These are phyloP conservation scores for Siniperca obscura DNA, from an alignment of 2,797 vertebrate genomes.

Conservation along the genomic window DNA sequence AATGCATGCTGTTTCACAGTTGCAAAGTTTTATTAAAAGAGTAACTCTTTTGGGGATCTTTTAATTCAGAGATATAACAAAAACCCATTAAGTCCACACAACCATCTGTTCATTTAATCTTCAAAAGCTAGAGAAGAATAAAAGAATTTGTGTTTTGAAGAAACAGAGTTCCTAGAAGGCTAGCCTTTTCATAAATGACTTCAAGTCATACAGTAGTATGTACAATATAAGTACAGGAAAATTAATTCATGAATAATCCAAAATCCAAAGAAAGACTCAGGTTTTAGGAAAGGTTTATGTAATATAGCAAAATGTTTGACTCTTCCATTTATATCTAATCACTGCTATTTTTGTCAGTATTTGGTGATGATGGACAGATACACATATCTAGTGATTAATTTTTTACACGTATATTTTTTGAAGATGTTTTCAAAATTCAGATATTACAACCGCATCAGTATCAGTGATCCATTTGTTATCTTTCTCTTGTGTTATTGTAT, in stretches of 20 bases:
- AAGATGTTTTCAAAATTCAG: too few species aligned
- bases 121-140: not conserved
- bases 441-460: too few species aligned
- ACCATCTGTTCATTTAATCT: not conserved
- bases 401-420: not conserved
- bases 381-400: not conserved
- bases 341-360: not conserved
- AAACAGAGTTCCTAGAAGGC: not conserved
- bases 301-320: not conserved
- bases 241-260: not conserved
- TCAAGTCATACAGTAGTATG: conserved; percentile 1
- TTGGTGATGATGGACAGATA: not conserved
- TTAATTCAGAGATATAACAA: not conserved
- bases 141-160: not conserved
- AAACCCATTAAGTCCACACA: not conserved
- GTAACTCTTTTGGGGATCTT: not conserved
- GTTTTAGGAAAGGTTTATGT: not conserved
- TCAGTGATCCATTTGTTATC: too few species aligned
- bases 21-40: conserved; percentile 20
- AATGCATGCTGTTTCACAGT: not conserved
- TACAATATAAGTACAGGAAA: too few species aligned
- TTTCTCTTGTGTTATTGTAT: too few species aligned
- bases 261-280: not conserved
- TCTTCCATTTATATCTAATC: not conserved
- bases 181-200: not conserved